A percentile compares a stretch with the other conserved stretches of the same genome.
Evolutionary conservation across 1,140 invertebrate species (phyloP).

Genomic region (Eciton burchellii): DNA sequence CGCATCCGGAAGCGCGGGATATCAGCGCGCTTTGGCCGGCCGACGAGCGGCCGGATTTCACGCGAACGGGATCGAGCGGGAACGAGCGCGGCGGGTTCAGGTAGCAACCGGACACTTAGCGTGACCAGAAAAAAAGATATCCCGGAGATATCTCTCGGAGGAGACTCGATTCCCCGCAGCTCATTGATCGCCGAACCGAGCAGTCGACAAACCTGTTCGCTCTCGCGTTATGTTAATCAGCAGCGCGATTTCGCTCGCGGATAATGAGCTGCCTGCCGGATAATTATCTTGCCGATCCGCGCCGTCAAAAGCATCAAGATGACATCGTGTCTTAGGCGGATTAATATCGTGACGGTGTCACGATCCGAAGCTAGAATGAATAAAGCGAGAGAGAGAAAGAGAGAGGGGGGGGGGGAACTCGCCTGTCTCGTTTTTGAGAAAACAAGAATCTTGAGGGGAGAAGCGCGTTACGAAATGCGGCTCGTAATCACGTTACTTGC

Average conservation of each 20-base stretch:
- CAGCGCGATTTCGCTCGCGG: background rate
- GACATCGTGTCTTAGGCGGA: background rate
- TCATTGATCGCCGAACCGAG: slow-evolving; percentile 29
- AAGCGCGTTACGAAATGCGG: too few relatives aligned
- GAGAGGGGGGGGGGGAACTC: too few relatives aligned
- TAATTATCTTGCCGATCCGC: slow-evolving; percentile 33
- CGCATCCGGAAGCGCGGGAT: too few relatives aligned
- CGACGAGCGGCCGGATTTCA: too few relatives aligned
- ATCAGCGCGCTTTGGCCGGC: background rate
- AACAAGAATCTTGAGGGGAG: background rate
- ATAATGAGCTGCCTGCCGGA: slow-evolving; percentile 16
- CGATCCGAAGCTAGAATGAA: background rate
- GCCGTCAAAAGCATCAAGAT: background rate
- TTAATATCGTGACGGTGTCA: background rate
- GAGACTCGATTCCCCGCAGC: slow-evolving; percentile 6
- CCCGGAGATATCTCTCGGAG: background rate
- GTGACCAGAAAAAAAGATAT: background rate
- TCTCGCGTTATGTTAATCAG: slow-evolving; percentile 40
- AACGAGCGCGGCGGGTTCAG: slow-evolving; percentile 28
- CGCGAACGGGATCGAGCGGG: too few relatives aligned
- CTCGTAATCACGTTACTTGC: too few relatives aligned
- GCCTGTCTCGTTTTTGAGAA: too few relatives aligned
- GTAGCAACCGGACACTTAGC: background rate
- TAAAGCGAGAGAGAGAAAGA: background rate
- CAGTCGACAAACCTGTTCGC: slow-evolving; percentile 45